Conservation (phyloP, 2,888 invertebrate species). For the Ceratothoa steindachneri region DNA sequence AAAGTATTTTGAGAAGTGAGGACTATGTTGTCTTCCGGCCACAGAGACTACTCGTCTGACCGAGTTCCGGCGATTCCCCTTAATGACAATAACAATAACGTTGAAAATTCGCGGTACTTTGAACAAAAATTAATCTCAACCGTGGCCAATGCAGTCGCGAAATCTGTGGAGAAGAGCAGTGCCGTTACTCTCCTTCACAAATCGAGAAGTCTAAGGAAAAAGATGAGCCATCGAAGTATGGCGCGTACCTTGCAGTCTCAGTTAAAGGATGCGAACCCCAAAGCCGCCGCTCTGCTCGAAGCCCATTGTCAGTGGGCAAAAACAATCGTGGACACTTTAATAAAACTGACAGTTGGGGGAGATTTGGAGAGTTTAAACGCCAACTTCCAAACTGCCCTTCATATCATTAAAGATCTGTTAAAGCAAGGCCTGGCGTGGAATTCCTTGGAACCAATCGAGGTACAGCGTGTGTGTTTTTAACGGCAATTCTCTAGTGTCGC, state of each 20-base stretch:
- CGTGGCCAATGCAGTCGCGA: not conserved
- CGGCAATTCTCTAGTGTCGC: too few species aligned
- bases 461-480: not conserved
- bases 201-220: not conserved
- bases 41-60: not conserved
- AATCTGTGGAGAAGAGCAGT: not conserved
- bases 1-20: too few species aligned
- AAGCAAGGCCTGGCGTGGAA: not conserved
- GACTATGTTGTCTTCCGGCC: not conserved
- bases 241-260: not conserved
- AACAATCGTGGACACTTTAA: conserved; percentile 1
- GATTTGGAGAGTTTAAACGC: not conserved
- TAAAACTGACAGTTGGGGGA: not conserved
- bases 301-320: not conserved
- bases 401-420: conserved; percentile 1
- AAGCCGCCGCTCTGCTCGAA: not conserved
- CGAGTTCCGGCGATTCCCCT: not conserved
- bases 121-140: conserved; percentile 1
- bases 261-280: not conserved
- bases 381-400: not conserved
- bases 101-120: not conserved
- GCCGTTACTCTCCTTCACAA: not conserved
- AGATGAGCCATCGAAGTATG: not conserved
- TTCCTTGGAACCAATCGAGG: not conserved
- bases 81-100: not conserved